Evolutionary conservation across 30 jellyfish, hydroid and myxozoan species (phyloP).

Genomic region (Nemopilema nomurai): DNA sequence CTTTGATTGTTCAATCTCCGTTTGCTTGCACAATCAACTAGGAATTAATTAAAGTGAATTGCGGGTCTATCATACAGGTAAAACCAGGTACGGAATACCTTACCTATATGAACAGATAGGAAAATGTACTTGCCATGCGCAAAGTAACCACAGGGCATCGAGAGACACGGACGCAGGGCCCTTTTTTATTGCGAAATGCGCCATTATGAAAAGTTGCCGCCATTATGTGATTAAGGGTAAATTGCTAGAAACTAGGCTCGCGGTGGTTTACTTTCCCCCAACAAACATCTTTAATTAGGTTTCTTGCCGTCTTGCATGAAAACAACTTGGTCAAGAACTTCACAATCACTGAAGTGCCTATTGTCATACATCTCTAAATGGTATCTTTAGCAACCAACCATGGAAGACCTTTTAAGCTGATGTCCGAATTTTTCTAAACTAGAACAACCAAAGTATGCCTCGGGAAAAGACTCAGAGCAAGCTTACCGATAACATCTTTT

Average conservation of each 20-base stretch:
- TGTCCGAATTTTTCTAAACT: background rate
- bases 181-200: background rate
- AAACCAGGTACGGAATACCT: too few species aligned
- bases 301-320: too few species aligned
- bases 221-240: background rate
- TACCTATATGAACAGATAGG: background rate
- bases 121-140: background rate
- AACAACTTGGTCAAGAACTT: too few species aligned
- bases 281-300: too few species aligned
- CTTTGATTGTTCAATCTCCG: slow-evolving; percentile 67
- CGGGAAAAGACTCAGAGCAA: too few species aligned
- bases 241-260: too few species aligned
- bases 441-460: background rate
- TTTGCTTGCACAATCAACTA: slow-evolving; percentile 94
- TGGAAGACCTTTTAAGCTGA: background rate
- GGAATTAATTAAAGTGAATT: background rate
- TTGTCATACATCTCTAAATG: background rate
- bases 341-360: too few species aligned
- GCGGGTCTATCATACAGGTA: too few species aligned
- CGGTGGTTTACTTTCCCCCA: too few species aligned
- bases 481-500: slow-evolving; percentile 82
- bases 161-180: background rate
- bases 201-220: background rate
- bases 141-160: background rate
- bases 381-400: background rate